Base-by-base conservation (phyloP, 2,888 invertebrate species). In the Rhogogaster chlorosoma region DNA sequence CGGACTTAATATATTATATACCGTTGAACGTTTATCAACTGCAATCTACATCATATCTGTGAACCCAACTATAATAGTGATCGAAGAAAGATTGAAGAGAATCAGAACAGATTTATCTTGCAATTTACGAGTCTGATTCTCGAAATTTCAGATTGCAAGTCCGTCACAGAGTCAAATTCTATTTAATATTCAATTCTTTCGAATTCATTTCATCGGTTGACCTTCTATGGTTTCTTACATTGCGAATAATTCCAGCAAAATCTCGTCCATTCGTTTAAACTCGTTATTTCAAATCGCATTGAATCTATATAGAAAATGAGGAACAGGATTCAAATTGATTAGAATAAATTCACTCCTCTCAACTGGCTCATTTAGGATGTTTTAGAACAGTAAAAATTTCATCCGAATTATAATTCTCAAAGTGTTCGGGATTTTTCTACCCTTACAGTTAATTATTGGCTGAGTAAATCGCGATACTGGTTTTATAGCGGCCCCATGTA, bases 21-120 rank as follows among this genome's bases (percentile, higher is more conserved):
- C 26, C n/a, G 5, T 38, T 73, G 15, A 38, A 38, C 29, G 29
- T 49, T 53, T 77, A 67, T 49, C 83, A 78, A 71, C 36, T 57
- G 53, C 26, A 49, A 32, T 71, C n/a, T 64, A 61, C n/a, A 71
- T 22, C 22, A 53, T 32, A n/a, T 26, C 38, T 18, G 10, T 67
- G 53, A 38, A 67, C 53, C 9, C 15, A n/a, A 22, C n/a, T 53
- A 22, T 9, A n/a, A n/a, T n/a, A 18, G 38, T 12, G 22, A 57
- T 73, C 57, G 57, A 61, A 77, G 5, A 61, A 42, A 85, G 6
- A 32, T 67, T 32, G 7, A 18, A 32, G 15, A 67, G 1, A 67
- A 67, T 67, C 2, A 15, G 15, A 67, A 26, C 6, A 32, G 32
- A 32, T 18, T 67, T 22, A 61, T 26, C 12, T 26, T 26, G 61